Base-by-base conservation (phyloP, 35 echinoderm and acorn worm species). In the Apostichopus japonicus region DNA sequence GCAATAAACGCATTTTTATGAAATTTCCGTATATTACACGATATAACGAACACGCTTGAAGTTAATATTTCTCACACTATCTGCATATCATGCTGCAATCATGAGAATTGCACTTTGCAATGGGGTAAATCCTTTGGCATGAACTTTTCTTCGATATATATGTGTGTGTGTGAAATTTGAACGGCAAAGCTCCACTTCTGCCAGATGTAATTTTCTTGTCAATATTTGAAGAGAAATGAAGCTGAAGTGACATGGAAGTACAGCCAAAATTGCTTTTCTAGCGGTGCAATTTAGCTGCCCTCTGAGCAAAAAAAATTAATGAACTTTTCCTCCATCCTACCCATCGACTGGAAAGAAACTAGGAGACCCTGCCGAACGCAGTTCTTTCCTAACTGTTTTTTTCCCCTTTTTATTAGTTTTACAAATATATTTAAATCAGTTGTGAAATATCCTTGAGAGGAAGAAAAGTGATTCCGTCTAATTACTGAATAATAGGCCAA, bases 171-270 rank as follows among this genome's bases (percentile, higher is more conserved):
- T 67, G 62, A 65, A 65, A 65, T 65, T 65, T 65, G 63, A 67
- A 67, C 3, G 19, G 63, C 11, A 44, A 67, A 67, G 63, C 63
- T 19, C 63, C 11, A 67, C 11, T 67, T 67, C 63, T 67, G 8
- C 63, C 63, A 67, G 63, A 67, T 67, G 63, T 67, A 67, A 67
- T 67, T 67, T 67, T 19, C 63, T 67, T 67, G 63, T 67, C 63
- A 67, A 67, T 67, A 67, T 67, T 67, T 67, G 63, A 19, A 67
- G 63, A 67, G 63, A 67, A 67, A 67, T 67, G 63, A 67, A 67
- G 63, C 63, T 67, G 63, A 67, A 67, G 19, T 67, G 63, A 67
- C 63, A 67, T 67, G 63, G 11, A 67, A 67, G 63, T 67, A 19
- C 63, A 67, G 33, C 19, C 63, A 67, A 67, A 15, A 67, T 67